Conservation (phyloP, 2,797 vertebrate species). For the Etheostoma perlongum region DNA sequence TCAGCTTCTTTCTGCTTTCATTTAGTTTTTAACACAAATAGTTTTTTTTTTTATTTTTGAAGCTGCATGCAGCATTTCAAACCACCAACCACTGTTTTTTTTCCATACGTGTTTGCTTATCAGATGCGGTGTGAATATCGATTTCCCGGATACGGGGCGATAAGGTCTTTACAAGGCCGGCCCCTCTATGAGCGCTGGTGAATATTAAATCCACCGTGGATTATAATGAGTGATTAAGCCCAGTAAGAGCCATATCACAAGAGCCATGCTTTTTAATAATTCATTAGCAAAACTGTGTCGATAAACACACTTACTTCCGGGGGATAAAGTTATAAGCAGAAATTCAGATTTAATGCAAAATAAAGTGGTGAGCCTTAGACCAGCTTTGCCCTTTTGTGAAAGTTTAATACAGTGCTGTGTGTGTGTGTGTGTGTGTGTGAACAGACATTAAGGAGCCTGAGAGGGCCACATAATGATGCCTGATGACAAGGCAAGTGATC, state of each 20-base stretch:
- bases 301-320: slow-evolving; percentile 57
- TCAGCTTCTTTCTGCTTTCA: background rate
- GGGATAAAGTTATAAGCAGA: slow-evolving; percentile 23
- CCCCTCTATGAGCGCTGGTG: slow-evolving; percentile 47
- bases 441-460: slow-evolving; percentile 74
- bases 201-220: slow-evolving; percentile 72
- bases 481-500: slow-evolving; percentile 72
- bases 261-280: slow-evolving; percentile 61
- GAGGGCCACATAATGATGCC: slow-evolving; percentile 65
- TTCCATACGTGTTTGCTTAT: slow-evolving; percentile 65
- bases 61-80: slow-evolving; percentile 20
- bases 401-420: slow-evolving; percentile 34
- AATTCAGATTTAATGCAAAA: slow-evolving; percentile 44
- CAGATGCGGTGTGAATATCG: slow-evolving; percentile 75
- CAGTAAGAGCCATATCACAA: slow-evolving; percentile 58
- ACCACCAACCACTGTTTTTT: background rate
- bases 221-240: slow-evolving; percentile 76
- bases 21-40: slow-evolving; percentile 13
- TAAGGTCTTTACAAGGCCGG: slow-evolving; percentile 69
- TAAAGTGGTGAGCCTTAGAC: background rate
- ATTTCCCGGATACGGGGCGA: slow-evolving; percentile 70
- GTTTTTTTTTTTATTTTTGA: background rate
- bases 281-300: slow-evolving; percentile 53
- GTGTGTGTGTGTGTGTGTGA: slow-evolving; percentile 23
- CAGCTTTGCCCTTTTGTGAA: slow-evolving; percentile 4